Base-by-base conservation (phyloP, 2,888 invertebrate genomes). In the Platycheirus albimanus region DNA sequence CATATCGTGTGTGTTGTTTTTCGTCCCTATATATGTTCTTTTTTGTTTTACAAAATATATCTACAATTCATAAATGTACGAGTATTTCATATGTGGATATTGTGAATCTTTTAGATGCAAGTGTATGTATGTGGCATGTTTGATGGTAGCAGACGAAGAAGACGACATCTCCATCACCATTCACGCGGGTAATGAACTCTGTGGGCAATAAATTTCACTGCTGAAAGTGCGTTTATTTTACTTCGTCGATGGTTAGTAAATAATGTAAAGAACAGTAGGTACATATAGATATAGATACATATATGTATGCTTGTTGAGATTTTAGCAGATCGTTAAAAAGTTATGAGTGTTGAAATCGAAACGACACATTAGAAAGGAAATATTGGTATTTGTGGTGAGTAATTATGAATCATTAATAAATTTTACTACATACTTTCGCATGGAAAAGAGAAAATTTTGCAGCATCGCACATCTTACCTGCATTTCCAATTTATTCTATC, bases 121-220 rank as follows among this genome's bases (percentile, higher is more conserved):
- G 6, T 45, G 13, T 5, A 17, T 43, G 38, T 30, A 17, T n/a
- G n/a, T n/a, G n/a, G n/a, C n/a, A n/a, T n/a, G n/a, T n/a, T 36
- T 13, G 19, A 5, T 33, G 24, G 4, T n/a, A 13, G 36, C 36
- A 33, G 33, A 19, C 52, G 64, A 76, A 54, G 54, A 20, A 54
- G 54, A 20, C 54, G 66, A 76, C 47, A 81, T 71, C 52, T 49
- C 61, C 67, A 76, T 74, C 63, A 43, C 61, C 67, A 76, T 74
- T 66, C 69, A 56, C 43, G 67, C 69, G 83, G 72, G 56, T 74
- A 83, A 83, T 83, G 78, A 83, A 83, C 77, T 69, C 72, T 78
- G 54, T 78, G 63, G 69, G 78, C 63, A 51, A 78, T 83, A 66
- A 76, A 76, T 20, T 67, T 61, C 67, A 76, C 67, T 47, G 43